Base-by-base conservation (phyloP, 2,888 invertebrate species). In the Caenorhabditis sp. region DNA sequence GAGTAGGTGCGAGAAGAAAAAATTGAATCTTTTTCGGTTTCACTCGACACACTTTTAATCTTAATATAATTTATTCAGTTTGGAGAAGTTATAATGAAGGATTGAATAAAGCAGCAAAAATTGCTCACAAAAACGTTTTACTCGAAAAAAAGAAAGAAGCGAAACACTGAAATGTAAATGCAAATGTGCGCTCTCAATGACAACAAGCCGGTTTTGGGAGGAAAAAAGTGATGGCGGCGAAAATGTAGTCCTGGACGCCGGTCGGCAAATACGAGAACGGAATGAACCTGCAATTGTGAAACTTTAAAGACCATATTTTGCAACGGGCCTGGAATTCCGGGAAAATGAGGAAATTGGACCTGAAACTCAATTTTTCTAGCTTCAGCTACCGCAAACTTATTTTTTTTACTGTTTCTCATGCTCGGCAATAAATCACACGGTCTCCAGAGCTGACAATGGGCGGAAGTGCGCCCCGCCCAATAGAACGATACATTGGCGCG, bases 221-320 rank as follows among this genome's bases (percentile, higher is more conserved):
- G 30, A 63, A 48, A 11, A 71, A 37, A 50, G 48, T 58, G 50
- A 63, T 26, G 22, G 59, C 37, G 22, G 68, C 48, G 59, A 81
- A 74, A 45, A 83, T 20, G 27, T 70, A 59, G 43, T 83, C 83
- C 39, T 81, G 78, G 11, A 80, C 37, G 13, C 76, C 70, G 1
- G 83, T 74, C 20, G 81, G 81, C 2, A 83, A 35, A 20, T 68
- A 70, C 41, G 80, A 81, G 30, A 81, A 65, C 17, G 83, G 83
- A 35, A 77, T 65, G 66, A 76, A 81, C 22, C 83, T 83, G 73
- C 43, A 43, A 43, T 37, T 37, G 9, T 37, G 4, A 7, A 5
- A 4, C n/a, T 4, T 37, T 6, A 37, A 7, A 7, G 13, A n/a
- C 13, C 3, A 17, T 8, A 45, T 45, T 45, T 45, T 22, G 4